These are phyloP conservation scores for Leptosomus discolor DNA, from an alignment of 2,113 vertebrate genomes.

Conservation along the genomic window DNA sequence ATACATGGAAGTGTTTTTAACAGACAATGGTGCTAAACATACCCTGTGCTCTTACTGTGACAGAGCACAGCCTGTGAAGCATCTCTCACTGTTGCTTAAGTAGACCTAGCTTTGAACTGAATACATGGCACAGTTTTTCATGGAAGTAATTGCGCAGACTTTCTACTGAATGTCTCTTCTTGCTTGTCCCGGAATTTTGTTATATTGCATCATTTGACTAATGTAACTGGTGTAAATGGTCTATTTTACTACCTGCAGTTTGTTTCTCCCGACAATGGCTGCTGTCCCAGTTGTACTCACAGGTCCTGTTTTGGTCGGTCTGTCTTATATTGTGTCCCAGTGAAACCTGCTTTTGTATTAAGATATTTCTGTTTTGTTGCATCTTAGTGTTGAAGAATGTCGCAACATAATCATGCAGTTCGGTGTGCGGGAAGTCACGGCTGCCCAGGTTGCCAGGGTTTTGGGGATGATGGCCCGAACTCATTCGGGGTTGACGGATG, in stretches of 20 bases:
- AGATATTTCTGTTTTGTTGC: not conserved
- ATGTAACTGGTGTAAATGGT: not conserved
- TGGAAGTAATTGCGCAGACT: not conserved
- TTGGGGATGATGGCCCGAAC: conserved; percentile 99
- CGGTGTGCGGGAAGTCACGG: conserved; percentile 94
- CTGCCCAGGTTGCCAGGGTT: conserved; percentile 96
- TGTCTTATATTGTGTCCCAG: not conserved
- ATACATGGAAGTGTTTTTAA: not conserved
- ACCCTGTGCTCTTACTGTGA: not conserved
- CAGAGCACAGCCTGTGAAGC: not conserved
- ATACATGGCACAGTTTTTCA: not conserved
- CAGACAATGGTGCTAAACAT: not conserved
- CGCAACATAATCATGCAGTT: conserved; percentile 97
- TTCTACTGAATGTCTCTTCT: not conserved
- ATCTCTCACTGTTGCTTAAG: not conserved
- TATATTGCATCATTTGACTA: not conserved
- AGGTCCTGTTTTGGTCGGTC: not conserved
- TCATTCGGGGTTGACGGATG: conserved; percentile 92
- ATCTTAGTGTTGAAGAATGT: conserved; percentile 91
- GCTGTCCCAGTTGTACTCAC: not conserved
- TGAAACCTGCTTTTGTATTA: not conserved
- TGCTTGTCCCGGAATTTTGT: not conserved
- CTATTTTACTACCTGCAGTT: not conserved
- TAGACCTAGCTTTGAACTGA: not conserved
- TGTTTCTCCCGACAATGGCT: not conserved